Evolutionary conservation across 1,140 invertebrate genomes (phyloP).

Genomic region (Drosophila orosa): DNA sequence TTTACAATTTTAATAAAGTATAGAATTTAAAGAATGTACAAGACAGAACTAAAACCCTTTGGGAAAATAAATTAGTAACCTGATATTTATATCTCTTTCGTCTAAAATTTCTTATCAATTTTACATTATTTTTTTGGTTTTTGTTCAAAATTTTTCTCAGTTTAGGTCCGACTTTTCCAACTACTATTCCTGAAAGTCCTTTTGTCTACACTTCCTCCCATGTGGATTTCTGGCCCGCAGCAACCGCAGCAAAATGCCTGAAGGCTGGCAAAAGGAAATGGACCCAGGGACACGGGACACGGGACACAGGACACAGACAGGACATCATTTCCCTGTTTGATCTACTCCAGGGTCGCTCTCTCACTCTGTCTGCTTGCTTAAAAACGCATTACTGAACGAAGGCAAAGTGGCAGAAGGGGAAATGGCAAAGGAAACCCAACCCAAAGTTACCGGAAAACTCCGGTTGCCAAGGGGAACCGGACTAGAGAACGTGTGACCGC

Average conservation of each 20-base stretch:
- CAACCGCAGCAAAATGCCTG: slow-evolving; percentile 52
- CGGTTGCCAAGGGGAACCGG: neutral
- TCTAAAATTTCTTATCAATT: neutral
- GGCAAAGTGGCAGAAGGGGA: slow-evolving; percentile 2
- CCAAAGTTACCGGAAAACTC: slow-evolving; percentile 17
- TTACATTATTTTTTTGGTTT: neutral
- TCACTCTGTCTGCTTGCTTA: slow-evolving; percentile 52
- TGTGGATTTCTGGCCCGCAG: slow-evolving; percentile 36
- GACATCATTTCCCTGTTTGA: slow-evolving; percentile 62
- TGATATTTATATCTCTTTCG: neutral
- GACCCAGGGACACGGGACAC: neutral
- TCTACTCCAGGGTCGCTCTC: slow-evolving; percentile 32
- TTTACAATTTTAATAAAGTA: neutral
- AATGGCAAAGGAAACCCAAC: slow-evolving; percentile 32
- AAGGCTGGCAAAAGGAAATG: slow-evolving; percentile 33
- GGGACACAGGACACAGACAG: slow-evolving; percentile 34
- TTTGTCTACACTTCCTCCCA: slow-evolving; percentile 5
- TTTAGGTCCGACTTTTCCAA: neutral
- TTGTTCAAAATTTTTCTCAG: neutral
- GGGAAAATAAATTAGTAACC: neutral
- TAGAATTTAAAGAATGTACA: neutral
- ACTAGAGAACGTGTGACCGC: slow-evolving; percentile 53
- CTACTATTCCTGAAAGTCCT: slow-evolving; percentile 4
- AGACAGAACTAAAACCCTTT: neutral
- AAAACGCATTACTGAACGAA: slow-evolving; percentile 63